These are phyloP conservation scores for Eulemur rubriventer DNA, from an alignment of 2,797 vertebrate genomes.

Conservation along the genomic window DNA sequence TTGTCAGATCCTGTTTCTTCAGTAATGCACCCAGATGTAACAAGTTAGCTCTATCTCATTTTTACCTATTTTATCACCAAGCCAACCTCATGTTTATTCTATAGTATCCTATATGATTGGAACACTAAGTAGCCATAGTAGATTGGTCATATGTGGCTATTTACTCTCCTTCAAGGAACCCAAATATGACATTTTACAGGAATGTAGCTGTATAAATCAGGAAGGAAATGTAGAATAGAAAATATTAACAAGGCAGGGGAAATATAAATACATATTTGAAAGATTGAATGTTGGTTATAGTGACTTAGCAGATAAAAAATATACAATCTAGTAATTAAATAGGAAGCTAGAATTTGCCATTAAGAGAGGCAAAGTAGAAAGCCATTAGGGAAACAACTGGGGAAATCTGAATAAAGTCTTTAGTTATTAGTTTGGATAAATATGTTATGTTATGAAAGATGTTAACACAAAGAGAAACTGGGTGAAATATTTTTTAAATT, in stretches of 20 bases:
- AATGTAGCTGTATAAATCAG: neutral
- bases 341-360: neutral
- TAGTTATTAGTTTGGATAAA: neutral
- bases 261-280: neutral
- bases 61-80: neutral
- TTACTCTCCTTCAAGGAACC: neutral
- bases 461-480: neutral
- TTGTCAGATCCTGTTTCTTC: neutral
- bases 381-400: neutral
- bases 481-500: neutral
- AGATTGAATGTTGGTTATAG: neutral
- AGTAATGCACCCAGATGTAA: neutral
- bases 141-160: neutral
- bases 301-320: neutral
- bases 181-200: neutral
- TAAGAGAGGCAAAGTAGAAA: neutral
- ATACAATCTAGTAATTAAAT: neutral
- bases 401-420: neutral
- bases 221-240: neutral
- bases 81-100: neutral
- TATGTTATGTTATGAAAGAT: neutral
- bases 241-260: neutral
- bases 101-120: neutral
- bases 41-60: neutral
- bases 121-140: neutral